A percentile compares a stretch with the other conserved stretches of the same genome.
phyloP scores from a whole-genome alignment of 2,888 invertebrate genomes.

The Epirrita christyi region DNA sequence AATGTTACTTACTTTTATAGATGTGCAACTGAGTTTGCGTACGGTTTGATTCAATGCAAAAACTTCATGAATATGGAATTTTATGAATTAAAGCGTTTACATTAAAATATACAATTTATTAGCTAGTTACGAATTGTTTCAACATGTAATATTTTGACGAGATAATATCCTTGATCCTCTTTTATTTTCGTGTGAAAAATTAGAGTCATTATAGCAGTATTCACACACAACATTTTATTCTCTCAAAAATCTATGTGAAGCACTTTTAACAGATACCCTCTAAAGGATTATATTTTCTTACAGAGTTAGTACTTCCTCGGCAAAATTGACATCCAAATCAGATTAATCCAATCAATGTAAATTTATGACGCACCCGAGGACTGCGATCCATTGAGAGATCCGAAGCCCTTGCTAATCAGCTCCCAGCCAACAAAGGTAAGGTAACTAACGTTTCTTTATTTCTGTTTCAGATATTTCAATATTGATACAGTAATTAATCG shows the following conservation, averaged over 20 bases:
- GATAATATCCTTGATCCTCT: not conserved
- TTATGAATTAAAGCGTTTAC: not conserved
- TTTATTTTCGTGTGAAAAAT: not conserved
- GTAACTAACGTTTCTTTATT: constrained; percentile 52
- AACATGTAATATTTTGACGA: not conserved
- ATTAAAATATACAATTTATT: not conserved
- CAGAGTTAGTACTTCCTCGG: constrained; percentile 75
- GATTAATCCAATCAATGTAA: constrained; percentile 85
- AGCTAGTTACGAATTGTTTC: not conserved
- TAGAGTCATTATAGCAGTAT: too few relatives aligned
- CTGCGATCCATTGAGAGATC: constrained; percentile 73
- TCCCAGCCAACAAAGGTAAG: constrained; percentile 57
- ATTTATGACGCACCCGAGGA: constrained; percentile 82
- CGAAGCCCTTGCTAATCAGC: constrained; percentile 72
- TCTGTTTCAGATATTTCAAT: constrained; percentile 25
- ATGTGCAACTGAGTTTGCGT: constrained; percentile 13
- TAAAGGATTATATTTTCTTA: constrained; percentile 69
- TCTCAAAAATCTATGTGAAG: too few relatives aligned
- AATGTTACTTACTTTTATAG: constrained; percentile 36
- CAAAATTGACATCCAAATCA: constrained; percentile 84
- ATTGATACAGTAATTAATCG: constrained; percentile 17
- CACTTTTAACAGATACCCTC: constrained; percentile 7
- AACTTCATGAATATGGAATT: constrained; percentile 3
- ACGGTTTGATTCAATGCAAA: constrained; percentile 11
- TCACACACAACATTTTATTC: too few relatives aligned